Conservation (phyloP, 2,888 invertebrate genomes). For the Spodoptera littoralis region DNA sequence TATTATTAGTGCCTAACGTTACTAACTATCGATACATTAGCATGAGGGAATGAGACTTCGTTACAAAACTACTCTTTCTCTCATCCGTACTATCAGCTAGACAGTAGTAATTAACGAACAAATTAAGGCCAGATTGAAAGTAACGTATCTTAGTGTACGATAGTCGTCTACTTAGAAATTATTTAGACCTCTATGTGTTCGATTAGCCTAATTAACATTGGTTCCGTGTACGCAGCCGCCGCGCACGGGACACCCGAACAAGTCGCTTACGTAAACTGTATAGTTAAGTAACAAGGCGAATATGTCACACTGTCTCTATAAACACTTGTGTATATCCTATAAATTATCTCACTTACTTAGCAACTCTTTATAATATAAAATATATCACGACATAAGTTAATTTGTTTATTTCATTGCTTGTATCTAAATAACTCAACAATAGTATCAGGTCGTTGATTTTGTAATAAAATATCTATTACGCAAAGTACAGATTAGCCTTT, state of each 20-base stretch:
- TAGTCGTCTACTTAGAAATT: constrained; percentile 71
- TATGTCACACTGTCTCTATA: constrained; percentile 5
- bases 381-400: constrained; percentile 41
- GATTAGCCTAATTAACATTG: constrained; percentile 79
- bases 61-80: constrained; percentile 60
- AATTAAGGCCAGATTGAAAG: constrained; percentile 74
- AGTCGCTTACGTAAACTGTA: constrained; percentile 5
- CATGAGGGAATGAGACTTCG: constrained; percentile 63
- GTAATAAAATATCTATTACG: constrained; percentile 13
- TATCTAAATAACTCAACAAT: constrained; percentile 30
- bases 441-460: constrained; percentile 6
- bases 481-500: constrained; percentile 27
- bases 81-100: constrained; percentile 69
- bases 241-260: constrained; percentile 58
- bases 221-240: constrained; percentile 74
- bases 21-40: constrained; percentile 71
- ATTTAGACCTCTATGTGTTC: constrained; percentile 75
- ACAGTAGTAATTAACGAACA: constrained; percentile 63
- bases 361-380: constrained; percentile 36
- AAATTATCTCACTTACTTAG: constrained; percentile 46
- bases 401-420: constrained; percentile 25
- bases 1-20: constrained; percentile 78
- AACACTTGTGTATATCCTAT: constrained; percentile 22
- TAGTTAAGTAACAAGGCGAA: constrained; percentile 10
- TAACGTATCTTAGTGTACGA: constrained; percentile 64